Evolutionary conservation across 2,888 invertebrate species (phyloP).

Genomic region (Thelaira solivaga): DNA sequence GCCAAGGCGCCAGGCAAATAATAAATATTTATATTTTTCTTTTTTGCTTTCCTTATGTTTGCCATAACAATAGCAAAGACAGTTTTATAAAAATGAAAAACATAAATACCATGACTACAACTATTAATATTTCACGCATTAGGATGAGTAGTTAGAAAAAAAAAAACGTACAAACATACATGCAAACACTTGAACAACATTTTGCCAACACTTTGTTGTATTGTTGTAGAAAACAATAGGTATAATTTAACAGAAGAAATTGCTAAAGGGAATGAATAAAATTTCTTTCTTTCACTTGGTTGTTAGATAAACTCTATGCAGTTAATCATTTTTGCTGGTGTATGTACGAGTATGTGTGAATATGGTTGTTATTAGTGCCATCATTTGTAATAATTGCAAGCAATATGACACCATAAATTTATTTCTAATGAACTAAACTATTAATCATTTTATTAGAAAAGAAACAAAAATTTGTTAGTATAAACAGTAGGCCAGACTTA

Average conservation of each 20-base stretch:
- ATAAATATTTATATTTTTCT: background rate
- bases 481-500: too few species aligned
- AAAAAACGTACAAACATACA: background rate
- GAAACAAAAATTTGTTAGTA: too few species aligned
- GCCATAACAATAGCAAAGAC: slow-evolving; percentile 21
- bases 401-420: background rate
- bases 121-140: slow-evolving; percentile 32
- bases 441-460: background rate
- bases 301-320: background rate
- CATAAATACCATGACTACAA: slow-evolving; percentile 6
- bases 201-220: slow-evolving; percentile 18
- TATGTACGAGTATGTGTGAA: background rate
- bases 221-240: slow-evolving; percentile 37
- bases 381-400: background rate
- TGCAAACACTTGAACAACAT: background rate
- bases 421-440: background rate
- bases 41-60: background rate
- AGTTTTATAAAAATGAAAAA: background rate
- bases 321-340: background rate
- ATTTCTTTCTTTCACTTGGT: background rate
- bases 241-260: background rate
- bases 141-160: background rate
- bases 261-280: background rate
- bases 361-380: background rate
- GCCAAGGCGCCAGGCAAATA: slow-evolving; percentile 49